Conservation (phyloP, 2,113 vertebrate genomes). For the Pseudolaguvia tuberculata region DNA sequence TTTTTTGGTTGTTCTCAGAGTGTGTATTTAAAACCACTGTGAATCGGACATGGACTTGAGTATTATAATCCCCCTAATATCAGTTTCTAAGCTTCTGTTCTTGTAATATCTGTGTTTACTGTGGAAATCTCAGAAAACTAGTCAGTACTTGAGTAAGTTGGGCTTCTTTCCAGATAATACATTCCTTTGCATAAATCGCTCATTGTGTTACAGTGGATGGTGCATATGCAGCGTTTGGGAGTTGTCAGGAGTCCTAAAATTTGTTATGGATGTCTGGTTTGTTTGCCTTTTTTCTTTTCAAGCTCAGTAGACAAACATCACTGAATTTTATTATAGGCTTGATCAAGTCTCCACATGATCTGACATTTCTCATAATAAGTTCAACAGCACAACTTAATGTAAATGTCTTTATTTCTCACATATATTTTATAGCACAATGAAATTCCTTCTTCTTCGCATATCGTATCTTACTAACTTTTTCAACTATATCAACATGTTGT, state of each 20-base stretch:
- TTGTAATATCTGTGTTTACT: conserved; percentile 31
- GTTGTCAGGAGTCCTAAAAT: conserved; percentile 27
- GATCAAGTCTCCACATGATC: conserved; percentile 4
- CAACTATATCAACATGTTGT: no score
- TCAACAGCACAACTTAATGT: background rate
- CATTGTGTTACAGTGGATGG: conserved; percentile 42
- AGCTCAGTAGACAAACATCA: conserved; percentile 3
- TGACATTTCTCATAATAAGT: background rate
- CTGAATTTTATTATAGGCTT: background rate
- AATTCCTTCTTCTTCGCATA: no score
- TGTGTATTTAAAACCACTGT: background rate
- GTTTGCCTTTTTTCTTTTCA: conserved; percentile 31
- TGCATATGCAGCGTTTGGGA: conserved; percentile 35
- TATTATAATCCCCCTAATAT: conserved; percentile 8
- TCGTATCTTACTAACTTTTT: no score
- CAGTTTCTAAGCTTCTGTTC: conserved; percentile 17
- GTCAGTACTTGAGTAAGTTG: conserved; percentile 43
- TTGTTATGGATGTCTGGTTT: conserved; percentile 15
- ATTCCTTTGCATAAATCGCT: conserved; percentile 49
- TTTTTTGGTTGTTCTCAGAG: background rate
- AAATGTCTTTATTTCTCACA: no score
- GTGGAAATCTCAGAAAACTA: conserved; percentile 23
- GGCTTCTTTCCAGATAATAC: conserved; percentile 42
- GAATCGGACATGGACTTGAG: background rate
- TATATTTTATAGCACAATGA: background rate